Percentiles rank a stretch among this genome's conserved stretches.
These are phyloP conservation scores for Scytalopus superciliaris DNA, from an alignment of 2,113 vertebrate genomes.

Conservation along the genomic window DNA sequence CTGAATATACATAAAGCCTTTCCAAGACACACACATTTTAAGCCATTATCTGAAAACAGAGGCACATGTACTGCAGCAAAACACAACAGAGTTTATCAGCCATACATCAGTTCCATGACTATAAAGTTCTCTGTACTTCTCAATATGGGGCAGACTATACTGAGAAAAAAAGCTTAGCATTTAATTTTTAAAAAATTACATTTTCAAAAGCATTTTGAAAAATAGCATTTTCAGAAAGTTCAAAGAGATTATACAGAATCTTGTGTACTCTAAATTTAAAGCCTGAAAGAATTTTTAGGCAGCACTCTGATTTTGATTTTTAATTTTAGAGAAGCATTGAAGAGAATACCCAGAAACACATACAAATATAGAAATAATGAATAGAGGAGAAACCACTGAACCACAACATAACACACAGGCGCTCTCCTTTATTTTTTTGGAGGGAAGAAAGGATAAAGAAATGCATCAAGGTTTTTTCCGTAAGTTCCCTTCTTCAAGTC, in stretches of 20 bases:
- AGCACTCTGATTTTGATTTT: not conserved
- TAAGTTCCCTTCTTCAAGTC: not conserved
- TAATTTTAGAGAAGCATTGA: not conserved
- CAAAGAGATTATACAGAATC: not conserved
- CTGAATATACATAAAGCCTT: not conserved
- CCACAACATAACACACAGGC: not conserved
- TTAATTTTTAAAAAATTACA: not conserved
- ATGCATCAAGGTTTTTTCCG: not conserved
- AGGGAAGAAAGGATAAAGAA: not conserved
- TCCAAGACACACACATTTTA: not conserved
- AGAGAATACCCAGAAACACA: not conserved
- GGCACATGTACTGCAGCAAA: not conserved
- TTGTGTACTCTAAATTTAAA: not conserved
- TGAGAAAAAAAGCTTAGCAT: not conserved
- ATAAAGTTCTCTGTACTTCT: not conserved
- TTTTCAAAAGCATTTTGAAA: not conserved
- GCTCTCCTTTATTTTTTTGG: not conserved
- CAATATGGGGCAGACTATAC: not conserved
- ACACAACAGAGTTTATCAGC: not conserved
- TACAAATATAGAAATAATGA: not conserved
- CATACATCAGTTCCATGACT: not conserved
- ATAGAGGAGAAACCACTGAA: not conserved
- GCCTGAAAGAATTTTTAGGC: not conserved
- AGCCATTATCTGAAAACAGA: not conserved
- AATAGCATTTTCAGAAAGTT: not conserved